phyloP scores from a whole-genome alignment of 2,888 invertebrate genomes.

The Alcis repandata region DNA sequence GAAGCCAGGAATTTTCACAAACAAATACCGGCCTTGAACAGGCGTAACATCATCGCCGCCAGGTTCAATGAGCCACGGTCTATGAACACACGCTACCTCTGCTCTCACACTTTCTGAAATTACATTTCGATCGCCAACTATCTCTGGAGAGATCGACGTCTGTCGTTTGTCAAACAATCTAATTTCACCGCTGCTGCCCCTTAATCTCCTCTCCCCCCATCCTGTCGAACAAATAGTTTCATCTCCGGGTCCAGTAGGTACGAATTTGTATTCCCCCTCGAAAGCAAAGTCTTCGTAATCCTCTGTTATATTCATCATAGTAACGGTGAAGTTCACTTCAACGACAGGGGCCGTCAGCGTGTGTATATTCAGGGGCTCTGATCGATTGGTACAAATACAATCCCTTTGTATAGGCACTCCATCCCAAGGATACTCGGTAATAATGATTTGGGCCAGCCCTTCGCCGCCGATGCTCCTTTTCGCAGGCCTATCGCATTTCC shows the following conservation, averaged over 20 bases:
- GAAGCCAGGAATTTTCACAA: conserved; percentile 90
- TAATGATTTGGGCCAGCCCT: conserved; percentile 88
- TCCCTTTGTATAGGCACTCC: conserved; percentile 89
- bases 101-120: conserved; percentile 84
- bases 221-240: conserved; percentile 88
- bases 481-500: conserved; percentile 88
- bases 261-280: conserved; percentile 90
- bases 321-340: conserved; percentile 91
- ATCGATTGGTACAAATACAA: conserved; percentile 91
- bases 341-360: conserved; percentile 90
- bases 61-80: conserved; percentile 93
- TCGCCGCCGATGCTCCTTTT: conserved; percentile 79
- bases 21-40: conserved; percentile 89
- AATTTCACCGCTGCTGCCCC: conserved; percentile 92
- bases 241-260: conserved; percentile 85
- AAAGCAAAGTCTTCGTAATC: conserved; percentile 93
- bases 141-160: conserved; percentile 73
- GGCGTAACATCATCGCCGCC: conserved; percentile 89
- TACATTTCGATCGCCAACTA: conserved; percentile 80
- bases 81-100: conserved; percentile 89
- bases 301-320: conserved; percentile 93
- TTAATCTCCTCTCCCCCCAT: conserved; percentile 88
- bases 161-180: conserved; percentile 88
- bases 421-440: conserved; percentile 90
- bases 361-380: conserved; percentile 88